Base-by-base conservation (phyloP, 2,113 vertebrate species). In the Cichladusa arquata region DNA sequence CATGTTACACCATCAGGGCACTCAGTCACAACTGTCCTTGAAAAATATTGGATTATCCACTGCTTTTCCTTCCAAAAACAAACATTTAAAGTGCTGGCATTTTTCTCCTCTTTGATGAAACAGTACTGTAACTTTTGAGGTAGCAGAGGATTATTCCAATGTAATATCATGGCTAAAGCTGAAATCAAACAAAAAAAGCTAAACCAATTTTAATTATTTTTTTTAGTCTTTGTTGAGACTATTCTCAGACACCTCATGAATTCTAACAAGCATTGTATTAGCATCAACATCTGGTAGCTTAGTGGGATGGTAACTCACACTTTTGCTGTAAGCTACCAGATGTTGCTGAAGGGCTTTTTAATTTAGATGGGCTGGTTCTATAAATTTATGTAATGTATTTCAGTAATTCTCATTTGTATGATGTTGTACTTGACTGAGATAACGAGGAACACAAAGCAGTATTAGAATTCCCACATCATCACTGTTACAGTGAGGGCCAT, bases 101-200 rank as follows among this genome's bases (percentile, higher is more conserved):
- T 90, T 95, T 88, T 33, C 19, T 42, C 44, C 42, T 70, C 74
- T 90, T 81, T 61, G 78, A 88, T 84, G 84, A 83, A 94, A 93
- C 67, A 86, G 44, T 66, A 62, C 65, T 62, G 83, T 82, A 88
- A 92, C 83, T 92, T 86, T 12, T 38, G 42, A 92, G 73, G 86
- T 56, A 92, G 85, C 33, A 89, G 71, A 86, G 77, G 65, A 95
- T 95, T 92, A 94, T 56, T 34, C 29, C 62, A 74, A 57, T 76
- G 48, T 44, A 86, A 45, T 89, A 90, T 89, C 91, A 91, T 13
- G 29, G 62, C 70, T 89, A 92, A 96, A 93, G 57, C 76, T 45
- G 90, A 92, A 93, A 86, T 20, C 62, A 94, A 90, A 92, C 67
- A 86, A 66, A 93, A 93, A 87, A 83, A 77, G 47, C 73, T 71